These are phyloP conservation scores for Panulirus ornatus DNA, from an alignment of 1,140 invertebrate species.

Conservation along the genomic window DNA sequence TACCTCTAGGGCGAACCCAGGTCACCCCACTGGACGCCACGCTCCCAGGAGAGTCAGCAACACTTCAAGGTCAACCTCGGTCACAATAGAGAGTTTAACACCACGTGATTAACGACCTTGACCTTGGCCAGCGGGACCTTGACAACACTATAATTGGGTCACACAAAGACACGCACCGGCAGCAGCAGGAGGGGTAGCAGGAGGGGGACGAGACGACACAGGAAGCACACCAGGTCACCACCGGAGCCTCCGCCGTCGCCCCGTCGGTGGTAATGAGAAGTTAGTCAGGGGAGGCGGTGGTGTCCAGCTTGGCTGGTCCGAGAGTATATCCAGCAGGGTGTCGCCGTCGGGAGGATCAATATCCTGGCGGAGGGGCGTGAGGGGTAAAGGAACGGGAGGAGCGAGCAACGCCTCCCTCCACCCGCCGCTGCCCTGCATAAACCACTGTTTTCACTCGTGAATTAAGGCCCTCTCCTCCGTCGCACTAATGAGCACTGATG, in stretches of 20 bases:
- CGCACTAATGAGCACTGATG: slow-evolving; percentile 54
- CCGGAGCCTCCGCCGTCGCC: no score
- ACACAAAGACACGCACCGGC: background rate
- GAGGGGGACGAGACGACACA: background rate
- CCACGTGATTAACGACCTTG: slow-evolving; percentile 36
- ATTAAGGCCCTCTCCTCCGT: slow-evolving; percentile 57
- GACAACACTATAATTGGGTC: background rate
- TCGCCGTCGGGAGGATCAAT: slow-evolving; percentile 22
- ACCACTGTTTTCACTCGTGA: slow-evolving; percentile 67
- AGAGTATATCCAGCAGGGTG: background rate
- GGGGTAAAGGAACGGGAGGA: background rate
- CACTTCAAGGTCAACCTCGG: slow-evolving; percentile 25
- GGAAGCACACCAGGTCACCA: no score
- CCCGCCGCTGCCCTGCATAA: slow-evolving; percentile 58
- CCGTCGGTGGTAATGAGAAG: background rate
- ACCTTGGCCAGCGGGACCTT: slow-evolving; percentile 14
- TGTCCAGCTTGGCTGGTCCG: background rate
- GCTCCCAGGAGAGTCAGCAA: no score
- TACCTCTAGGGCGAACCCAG: no score
- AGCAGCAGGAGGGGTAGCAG: background rate
- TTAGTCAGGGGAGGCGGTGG: background rate
- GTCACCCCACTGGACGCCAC: no score
- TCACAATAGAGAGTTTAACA: slow-evolving; percentile 6
- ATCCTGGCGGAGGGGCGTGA: slow-evolving; percentile 8
- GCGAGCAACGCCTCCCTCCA: slow-evolving; percentile 40